A percentile compares a stretch with the other conserved stretches of the same genome.
These are phyloP conservation scores for Picus viridis DNA, from an alignment of 2,797 vertebrate genomes.

Conservation along the genomic window DNA sequence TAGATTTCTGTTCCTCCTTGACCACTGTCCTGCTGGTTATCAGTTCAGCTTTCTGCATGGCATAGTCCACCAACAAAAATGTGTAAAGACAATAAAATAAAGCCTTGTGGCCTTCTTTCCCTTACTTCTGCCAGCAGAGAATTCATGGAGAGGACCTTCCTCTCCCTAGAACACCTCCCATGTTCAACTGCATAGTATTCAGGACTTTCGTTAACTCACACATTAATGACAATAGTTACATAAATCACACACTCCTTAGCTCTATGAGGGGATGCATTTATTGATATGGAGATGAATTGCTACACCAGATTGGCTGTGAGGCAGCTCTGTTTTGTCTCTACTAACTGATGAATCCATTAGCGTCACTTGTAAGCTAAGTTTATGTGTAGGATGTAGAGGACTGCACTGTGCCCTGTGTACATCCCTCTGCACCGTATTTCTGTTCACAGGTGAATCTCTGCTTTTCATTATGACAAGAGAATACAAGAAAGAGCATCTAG, in stretches of 20 bases:
- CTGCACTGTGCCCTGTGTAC: not conserved
- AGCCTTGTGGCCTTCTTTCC: not conserved
- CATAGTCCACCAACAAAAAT: not conserved
- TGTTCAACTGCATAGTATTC: not conserved
- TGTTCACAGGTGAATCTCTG: not conserved
- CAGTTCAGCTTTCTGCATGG: not conserved
- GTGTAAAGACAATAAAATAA: not conserved
- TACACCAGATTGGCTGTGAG: not conserved
- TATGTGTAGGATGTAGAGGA: not conserved
- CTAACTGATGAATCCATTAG: not conserved
- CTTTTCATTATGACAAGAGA: not conserved
- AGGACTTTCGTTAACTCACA: not conserved
- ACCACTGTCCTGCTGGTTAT: not conserved
- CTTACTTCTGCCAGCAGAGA: not conserved
- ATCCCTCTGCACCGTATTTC: not conserved
- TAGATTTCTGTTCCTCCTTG: not conserved
- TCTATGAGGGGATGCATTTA: not conserved
- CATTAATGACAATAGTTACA: not conserved
- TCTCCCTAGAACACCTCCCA: not conserved
- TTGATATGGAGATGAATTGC: not conserved
- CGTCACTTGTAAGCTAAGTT: not conserved
- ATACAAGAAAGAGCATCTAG: constrained; percentile 5
- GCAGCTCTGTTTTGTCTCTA: not conserved
- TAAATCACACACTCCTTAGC: not conserved
- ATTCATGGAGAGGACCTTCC: not conserved